Evolutionary conservation across 2,797 vertebrate genomes (phyloP).

Genomic region (Bradypodion ventrale): DNA sequence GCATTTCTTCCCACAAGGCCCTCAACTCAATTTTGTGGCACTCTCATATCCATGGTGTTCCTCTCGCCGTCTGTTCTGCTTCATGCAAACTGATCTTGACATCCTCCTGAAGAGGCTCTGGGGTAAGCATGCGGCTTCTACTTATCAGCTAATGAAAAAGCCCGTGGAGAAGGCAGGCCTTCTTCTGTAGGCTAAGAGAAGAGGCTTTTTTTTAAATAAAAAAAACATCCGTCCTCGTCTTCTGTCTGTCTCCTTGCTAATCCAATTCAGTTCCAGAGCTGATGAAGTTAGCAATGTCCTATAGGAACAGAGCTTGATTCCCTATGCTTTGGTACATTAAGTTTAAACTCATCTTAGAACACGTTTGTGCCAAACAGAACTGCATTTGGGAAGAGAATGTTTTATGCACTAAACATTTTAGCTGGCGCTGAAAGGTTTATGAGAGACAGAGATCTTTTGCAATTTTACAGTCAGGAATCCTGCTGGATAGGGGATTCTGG

Average conservation of each 20-base stretch:
- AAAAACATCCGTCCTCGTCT: neutral
- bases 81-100: conserved; percentile 20
- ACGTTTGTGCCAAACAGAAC: neutral
- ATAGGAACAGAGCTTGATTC: neutral
- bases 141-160: conserved; percentile 27
- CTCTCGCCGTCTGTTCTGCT: conserved; percentile 1
- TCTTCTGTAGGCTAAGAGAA: neutral
- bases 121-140: neutral
- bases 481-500: no score
- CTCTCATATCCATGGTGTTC: neutral
- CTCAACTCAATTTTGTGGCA: conserved; percentile 5
- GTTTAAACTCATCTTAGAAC: neutral
- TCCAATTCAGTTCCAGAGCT: neutral
- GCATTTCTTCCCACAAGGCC: neutral
- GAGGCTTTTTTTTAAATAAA: conserved; percentile 2
- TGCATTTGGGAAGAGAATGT: neutral
- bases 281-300: conserved; percentile 8
- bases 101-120: neutral
- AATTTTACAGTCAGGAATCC: no score
- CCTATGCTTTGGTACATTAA: neutral
- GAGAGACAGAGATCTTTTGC: no score
- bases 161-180: neutral
- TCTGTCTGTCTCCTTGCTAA: neutral
- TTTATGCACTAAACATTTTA: neutral
- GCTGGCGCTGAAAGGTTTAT: neutral